Base-by-base conservation (phyloP, 1,140 invertebrate species). In the Carposina sasakii region DNA sequence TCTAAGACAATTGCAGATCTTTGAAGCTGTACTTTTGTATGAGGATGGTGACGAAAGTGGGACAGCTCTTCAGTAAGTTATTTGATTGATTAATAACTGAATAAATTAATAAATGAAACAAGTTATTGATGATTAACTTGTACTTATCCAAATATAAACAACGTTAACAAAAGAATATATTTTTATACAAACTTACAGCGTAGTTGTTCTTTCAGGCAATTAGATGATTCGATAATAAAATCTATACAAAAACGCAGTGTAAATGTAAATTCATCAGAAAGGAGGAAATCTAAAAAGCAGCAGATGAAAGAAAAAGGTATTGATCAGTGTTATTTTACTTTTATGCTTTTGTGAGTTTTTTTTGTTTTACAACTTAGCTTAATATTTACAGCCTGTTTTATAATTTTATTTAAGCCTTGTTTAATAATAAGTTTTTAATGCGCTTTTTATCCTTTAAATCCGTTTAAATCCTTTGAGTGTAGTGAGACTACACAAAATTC, bases 1-100 rank as follows among this genome's bases (percentile, higher is more conserved):
- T 4, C 85, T 98, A 30, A 90, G 96, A 65, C 97, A 99, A 82
- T 92, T 98, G 76, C 95, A 98, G 70, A 94, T 98, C 46, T 98
- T 98, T 77, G 97, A 98, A 87, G 94, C 96, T 45, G 96, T 98
- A 22, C 78, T 99, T 16, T 91, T 94, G 67, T 93, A 93, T 75
- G 96, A 96, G 84, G 94, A 97, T 84, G 93, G 91, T 13, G 92
- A 95, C 70, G 92, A 88, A 42, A 89, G 88, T 46, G 90, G 86
- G 26, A 90, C 87, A 43, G 89, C 89, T 21, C 87, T 93, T 28
- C 87, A 90, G 69, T 85, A 52, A 71, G 74, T 13, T 2, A 46
- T 19, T 43, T 33, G 9, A 12, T 28, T 28, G n/a, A n/a, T n/a
- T n/a, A n/a, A n/a, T n/a, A n/a, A n/a, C n/a, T n/a, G n/a, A n/a